Conservation (phyloP, 2,797 vertebrate genomes). For the Melopsittacus undulatus region DNA sequence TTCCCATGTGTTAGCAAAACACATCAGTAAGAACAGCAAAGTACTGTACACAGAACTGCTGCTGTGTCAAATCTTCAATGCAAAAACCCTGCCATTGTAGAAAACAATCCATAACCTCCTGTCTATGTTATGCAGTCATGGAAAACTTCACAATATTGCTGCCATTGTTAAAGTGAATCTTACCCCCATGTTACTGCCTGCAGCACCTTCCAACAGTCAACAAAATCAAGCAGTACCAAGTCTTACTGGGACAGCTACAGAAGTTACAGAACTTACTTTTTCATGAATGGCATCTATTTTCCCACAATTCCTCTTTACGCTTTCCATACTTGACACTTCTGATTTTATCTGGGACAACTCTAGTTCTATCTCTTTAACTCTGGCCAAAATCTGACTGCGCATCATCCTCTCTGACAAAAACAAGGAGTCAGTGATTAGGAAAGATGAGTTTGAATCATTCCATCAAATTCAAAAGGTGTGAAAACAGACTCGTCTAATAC, state of each 20-base stretch:
- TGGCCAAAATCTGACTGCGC: constrained; percentile 75
- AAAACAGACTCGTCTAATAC: neutral
- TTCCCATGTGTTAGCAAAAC: neutral
- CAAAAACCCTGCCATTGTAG: neutral
- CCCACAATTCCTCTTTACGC: constrained; percentile 63
- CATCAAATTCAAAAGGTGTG: neutral
- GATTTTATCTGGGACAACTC: constrained; percentile 78
- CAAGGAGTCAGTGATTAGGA: neutral
- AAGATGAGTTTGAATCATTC: neutral
- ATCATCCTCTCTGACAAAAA: constrained; percentile 63
- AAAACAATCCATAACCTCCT: neutral
- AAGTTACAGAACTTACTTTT: constrained; percentile 55
- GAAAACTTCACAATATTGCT: too few relatives aligned
- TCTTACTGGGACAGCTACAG: neutral
- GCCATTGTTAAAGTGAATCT: neutral
- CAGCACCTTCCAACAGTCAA: neutral
- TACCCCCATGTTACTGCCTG: neutral
- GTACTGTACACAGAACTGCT: neutral
- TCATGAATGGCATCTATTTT: constrained; percentile 60
- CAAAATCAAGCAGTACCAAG: neutral
- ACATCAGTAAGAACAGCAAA: neutral
- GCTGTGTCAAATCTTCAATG: neutral
- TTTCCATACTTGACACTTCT: constrained; percentile 74
- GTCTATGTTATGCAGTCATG: neutral
- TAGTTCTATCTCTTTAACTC: constrained; percentile 78